Base-by-base conservation (phyloP, 2,113 vertebrate genomes). In the Phalacrocorax carbo region DNA sequence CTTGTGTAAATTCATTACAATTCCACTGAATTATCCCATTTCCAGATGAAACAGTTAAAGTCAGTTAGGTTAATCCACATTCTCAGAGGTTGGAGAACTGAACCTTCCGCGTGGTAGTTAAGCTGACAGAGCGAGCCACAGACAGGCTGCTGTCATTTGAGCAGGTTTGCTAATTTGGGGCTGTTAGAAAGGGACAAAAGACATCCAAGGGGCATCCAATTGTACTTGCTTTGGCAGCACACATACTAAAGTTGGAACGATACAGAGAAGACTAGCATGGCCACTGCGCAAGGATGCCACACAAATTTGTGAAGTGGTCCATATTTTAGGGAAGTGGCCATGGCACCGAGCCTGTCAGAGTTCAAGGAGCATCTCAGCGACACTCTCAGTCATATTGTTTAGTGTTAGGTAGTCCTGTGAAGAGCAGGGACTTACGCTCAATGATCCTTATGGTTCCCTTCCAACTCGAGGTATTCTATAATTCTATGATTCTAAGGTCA, bases 251-350 rank as follows among this genome's bases (percentile, higher is more conserved):
- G 61, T 19, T 40, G 57, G 32, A 94, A 75, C 1, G 9, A 61
- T 62, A 34, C 12, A 73, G 57, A 73, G 66, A 72, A 71, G 68
- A 83, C 91, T 81, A 77, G 58, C 23, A 26, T 75, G 55, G 72
- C 42, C 94, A 44, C 88, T 97, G 94, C 49, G 36, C 89, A 97
- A 95, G 93, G 94, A 94, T 97, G 95, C 94, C 94, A 92, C 49
- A 76, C 78, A 97, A 95, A 94, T 94, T 96, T 30, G 38, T 94
- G 78, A 97, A 96, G 73, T 78, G 78, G 94, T 80, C 27, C 8
- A 7, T 83, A 38, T 87, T 79, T 75, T 82, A 40, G 32, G 42
- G 55, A 69, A 75, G 29, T n/a, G 36, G 7, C 57, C 42, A 27
- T 0, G 2, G 34, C 42, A 46, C 34, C 12, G 52, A 52, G 29